A percentile compares a stretch with the other conserved stretches of the same genome.
Conservation (phyloP, 2,113 vertebrate species). For the Boleophthalmus pectinirostris region DNA sequence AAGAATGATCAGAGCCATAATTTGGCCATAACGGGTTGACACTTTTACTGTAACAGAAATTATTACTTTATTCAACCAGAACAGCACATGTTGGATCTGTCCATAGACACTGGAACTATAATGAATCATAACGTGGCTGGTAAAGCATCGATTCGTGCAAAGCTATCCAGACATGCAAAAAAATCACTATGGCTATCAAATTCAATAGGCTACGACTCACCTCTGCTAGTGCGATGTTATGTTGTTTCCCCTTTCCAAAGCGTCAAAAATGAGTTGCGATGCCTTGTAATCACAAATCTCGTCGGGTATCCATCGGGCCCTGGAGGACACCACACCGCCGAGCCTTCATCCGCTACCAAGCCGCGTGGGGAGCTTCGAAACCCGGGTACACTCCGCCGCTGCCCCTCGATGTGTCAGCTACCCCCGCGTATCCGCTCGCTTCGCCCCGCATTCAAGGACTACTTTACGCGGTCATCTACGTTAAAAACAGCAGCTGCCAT, state of each 20-base stretch:
- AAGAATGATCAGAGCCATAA: not conserved
- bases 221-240: not conserved
- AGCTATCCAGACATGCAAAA: not conserved
- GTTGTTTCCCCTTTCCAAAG: not conserved
- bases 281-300: conserved; percentile 30
- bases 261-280: not conserved
- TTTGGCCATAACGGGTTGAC: not conserved
- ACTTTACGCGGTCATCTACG: not conserved
- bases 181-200: not conserved
- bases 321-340: conserved; percentile 14
- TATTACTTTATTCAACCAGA: conserved; percentile 6
- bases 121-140: not conserved
- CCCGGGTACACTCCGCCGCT: conserved; percentile 17
- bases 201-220: conserved; percentile 29
- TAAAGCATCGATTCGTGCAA: not conserved
- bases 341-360: conserved; percentile 32
- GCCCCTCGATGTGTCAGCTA: conserved; percentile 16
- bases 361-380: conserved; percentile 28
- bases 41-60: conserved; percentile 4
- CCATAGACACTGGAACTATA: not conserved
- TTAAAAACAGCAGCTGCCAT: not conserved
- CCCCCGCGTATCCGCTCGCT: conserved; percentile 1
- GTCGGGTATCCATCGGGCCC: conserved; percentile 43
- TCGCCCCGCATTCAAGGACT: not conserved
- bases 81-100: not conserved